Evolutionary conservation across 1,140 invertebrate genomes (phyloP).

Genomic region (Drosophila subobscura): DNA sequence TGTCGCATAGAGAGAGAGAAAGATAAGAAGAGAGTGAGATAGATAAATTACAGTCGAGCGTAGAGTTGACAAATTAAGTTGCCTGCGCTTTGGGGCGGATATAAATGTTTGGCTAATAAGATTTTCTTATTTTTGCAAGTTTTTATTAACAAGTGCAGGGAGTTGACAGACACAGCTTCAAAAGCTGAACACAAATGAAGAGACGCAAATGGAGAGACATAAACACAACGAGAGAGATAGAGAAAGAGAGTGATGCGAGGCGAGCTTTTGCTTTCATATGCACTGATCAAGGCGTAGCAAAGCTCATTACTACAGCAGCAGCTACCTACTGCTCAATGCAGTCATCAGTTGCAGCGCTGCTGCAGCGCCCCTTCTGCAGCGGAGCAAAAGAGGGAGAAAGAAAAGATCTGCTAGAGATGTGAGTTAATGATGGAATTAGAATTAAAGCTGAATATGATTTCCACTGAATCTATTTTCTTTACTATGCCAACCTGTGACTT

Average conservation of each 20-base stretch:
- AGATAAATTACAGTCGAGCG: conserved; percentile 76
- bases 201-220: background rate
- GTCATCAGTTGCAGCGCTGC: too few relatives aligned
- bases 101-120: conserved; percentile 44
- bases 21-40: conserved; percentile 53
- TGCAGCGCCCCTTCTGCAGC: too few relatives aligned
- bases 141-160: background rate
- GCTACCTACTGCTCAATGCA: too few relatives aligned
- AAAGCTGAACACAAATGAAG: background rate
- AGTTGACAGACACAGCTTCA: conserved; percentile 10
- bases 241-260: too few relatives aligned
- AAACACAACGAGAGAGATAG: too few relatives aligned
- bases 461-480: too few relatives aligned
- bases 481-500: too few relatives aligned
- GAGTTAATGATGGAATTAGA: too few relatives aligned
- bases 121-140: conserved; percentile 28
- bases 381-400: too few relatives aligned
- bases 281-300: background rate
- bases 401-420: too few relatives aligned
- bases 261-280: too few relatives aligned
- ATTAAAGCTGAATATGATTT: too few relatives aligned
- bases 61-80: conserved; percentile 78
- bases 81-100: conserved; percentile 24
- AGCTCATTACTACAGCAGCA: background rate
- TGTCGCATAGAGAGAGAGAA: conserved; percentile 17